Evolutionary conservation across 1,140 invertebrate genomes (phyloP).

Genomic region (Saxidomus purpurata): DNA sequence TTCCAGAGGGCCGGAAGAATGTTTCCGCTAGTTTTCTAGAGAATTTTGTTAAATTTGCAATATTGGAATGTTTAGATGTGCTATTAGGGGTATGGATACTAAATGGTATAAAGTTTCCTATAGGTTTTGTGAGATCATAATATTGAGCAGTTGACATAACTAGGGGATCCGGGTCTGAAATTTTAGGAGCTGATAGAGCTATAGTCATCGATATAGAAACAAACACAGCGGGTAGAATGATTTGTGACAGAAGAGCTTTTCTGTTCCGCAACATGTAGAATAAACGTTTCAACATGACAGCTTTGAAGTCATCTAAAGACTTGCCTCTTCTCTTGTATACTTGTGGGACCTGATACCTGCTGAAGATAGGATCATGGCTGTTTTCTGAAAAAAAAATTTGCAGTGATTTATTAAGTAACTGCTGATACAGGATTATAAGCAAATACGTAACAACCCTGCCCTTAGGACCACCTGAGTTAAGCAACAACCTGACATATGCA

Average conservation of each 20-base stretch:
- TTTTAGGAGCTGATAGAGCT: conserved; percentile 53
- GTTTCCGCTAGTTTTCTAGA: conserved; percentile 7
- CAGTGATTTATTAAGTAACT: too few relatives aligned
- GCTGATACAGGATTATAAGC: too few relatives aligned
- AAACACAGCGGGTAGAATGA: conserved; percentile 57
- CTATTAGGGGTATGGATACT: conserved; percentile 4
- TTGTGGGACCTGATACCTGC: neutral
- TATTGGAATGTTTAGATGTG: neutral
- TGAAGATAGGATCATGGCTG: neutral
- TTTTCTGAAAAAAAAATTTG: conserved; percentile 3
- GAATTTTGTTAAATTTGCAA: neutral
- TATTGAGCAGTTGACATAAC: conserved; percentile 45
- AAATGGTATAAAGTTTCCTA: conserved; percentile 61
- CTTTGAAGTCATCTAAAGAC: conserved; percentile 25
- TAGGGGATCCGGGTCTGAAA: conserved; percentile 25
- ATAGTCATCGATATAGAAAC: conserved; percentile 66
- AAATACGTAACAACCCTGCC: too few relatives aligned
- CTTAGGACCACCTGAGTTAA: too few relatives aligned
- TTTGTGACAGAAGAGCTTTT: conserved; percentile 58
- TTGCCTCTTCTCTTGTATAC: neutral
- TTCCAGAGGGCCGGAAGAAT: conserved; percentile 45
- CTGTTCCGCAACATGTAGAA: conserved; percentile 30
- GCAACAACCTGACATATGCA: too few relatives aligned
- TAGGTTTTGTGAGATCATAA: conserved; percentile 23
- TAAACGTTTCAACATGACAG: conserved; percentile 39